Percentiles rank a stretch among this genome's conserved stretches.
phyloP scores from a whole-genome alignment of 2,113 vertebrate genomes.

The Falcunculus frontatus region DNA sequence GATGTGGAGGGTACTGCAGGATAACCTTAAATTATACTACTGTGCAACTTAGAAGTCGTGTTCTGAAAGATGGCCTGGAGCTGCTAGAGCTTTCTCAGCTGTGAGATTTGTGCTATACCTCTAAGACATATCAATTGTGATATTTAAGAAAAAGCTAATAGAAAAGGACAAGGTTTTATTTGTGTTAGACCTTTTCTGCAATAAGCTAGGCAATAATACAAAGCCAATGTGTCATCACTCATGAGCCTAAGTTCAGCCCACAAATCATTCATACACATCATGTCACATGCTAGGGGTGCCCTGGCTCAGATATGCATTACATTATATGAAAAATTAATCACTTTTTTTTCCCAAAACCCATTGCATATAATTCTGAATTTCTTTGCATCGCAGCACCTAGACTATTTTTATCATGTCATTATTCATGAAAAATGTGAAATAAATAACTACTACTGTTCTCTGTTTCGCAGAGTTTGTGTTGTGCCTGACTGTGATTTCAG shows the following conservation, averaged over 20 bases:
- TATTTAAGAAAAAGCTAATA: not conserved
- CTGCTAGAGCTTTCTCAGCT: not conserved
- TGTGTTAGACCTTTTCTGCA: not conserved
- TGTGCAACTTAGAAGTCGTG: not conserved
- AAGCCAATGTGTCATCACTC: not conserved
- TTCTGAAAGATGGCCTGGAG: not conserved
- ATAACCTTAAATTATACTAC: not conserved
- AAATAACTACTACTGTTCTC: not conserved
- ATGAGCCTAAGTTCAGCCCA: not conserved
- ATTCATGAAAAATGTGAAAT: not conserved
- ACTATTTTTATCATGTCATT: not conserved
- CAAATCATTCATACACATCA: not conserved
- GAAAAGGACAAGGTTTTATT: not conserved
- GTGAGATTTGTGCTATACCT: not conserved
- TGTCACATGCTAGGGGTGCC: not conserved
- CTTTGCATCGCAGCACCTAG: not conserved
- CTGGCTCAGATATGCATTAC: not conserved
- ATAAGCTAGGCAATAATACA: not conserved
- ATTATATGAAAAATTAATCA: not conserved
- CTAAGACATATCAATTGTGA: not conserved
- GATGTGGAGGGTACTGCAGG: not conserved
- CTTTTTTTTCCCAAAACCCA: rapidly evolving
- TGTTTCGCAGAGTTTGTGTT: not conserved
- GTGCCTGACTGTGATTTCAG: not conserved
- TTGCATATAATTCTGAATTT: not conserved